Percentiles rank a stretch among this genome's conserved stretches.
phyloP scores from a whole-genome alignment of 2,888 invertebrate species.

The Andricus curvator region DNA sequence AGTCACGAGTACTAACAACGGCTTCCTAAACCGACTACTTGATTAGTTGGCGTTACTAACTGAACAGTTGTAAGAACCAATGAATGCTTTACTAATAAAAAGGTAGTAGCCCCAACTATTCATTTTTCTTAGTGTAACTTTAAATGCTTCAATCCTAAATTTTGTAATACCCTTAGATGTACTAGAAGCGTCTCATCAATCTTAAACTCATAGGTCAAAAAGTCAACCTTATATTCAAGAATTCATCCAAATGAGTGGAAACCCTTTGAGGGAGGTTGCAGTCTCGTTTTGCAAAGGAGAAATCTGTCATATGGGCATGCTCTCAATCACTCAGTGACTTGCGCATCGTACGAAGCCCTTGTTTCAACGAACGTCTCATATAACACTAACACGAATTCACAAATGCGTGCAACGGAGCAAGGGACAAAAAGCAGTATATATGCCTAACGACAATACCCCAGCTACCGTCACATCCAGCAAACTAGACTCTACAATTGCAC shows the following conservation, averaged over 20 bases:
- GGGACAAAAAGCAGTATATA: slow-evolving; percentile 50
- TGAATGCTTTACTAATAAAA: no score
- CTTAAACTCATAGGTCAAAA: neutral
- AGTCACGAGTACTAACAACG: no score
- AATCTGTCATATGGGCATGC: slow-evolving; percentile 45
- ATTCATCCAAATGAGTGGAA: slow-evolving; percentile 18
- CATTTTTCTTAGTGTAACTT: no score
- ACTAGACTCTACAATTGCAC: slow-evolving; percentile 45
- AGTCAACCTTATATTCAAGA: neutral
- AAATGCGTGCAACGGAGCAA: slow-evolving; percentile 49
- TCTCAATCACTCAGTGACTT: slow-evolving; percentile 59
- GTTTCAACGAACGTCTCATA: slow-evolving; percentile 42
- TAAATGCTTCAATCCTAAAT: no score
- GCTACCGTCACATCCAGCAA: slow-evolving; percentile 32
- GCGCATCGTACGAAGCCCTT: slow-evolving; percentile 44
- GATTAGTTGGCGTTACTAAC: no score
- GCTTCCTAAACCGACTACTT: no score
- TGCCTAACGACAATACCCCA: slow-evolving; percentile 49
- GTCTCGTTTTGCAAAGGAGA: slow-evolving; percentile 5
- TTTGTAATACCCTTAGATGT: neutral
- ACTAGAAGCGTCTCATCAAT: neutral
- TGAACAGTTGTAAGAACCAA: no score
- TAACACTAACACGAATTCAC: slow-evolving; percentile 12
- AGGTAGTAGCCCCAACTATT: no score
- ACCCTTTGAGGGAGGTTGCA: slow-evolving; percentile 20